A percentile compares a stretch with the other conserved stretches of the same genome.
Evolutionary conservation across 2,797 vertebrate genomes (phyloP).

Genomic region (Neopelma chrysocephalum): DNA sequence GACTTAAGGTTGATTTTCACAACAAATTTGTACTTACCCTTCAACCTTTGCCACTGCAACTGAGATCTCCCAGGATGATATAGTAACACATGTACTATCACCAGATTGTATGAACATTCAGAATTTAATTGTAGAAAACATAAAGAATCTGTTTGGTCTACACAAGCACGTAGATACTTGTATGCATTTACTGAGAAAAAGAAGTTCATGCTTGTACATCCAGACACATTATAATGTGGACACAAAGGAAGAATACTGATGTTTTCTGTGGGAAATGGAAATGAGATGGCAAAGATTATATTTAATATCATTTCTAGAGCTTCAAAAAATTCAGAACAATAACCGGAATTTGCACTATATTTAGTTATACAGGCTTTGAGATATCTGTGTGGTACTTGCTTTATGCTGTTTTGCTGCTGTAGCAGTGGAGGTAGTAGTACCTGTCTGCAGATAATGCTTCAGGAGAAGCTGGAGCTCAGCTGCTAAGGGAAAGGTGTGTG

Average conservation of each 20-base stretch:
- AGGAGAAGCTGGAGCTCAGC: not conserved
- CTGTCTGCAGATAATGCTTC: not conserved
- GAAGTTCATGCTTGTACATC: not conserved
- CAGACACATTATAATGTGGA: not conserved
- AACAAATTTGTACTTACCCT: not conserved
- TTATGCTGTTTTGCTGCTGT: not conserved
- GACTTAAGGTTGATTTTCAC: not conserved
- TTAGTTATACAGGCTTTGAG: not conserved
- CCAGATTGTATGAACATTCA: not conserved
- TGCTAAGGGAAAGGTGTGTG: not conserved
- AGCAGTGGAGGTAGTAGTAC: fast-evolving
- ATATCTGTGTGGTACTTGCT: not conserved
- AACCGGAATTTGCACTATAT: not conserved
- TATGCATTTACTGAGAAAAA: not conserved
- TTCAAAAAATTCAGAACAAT: not conserved
- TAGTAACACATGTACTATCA: not conserved
- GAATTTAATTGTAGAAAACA: not conserved
- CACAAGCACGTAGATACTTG: not conserved
- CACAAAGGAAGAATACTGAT: not conserved
- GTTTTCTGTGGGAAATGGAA: not conserved
- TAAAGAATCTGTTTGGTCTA: not conserved
- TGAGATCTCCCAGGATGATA: not conserved
- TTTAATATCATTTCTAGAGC: not conserved
- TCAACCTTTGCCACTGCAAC: not conserved
- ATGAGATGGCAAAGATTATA: not conserved